Evolutionary conservation across 2,888 invertebrate species (phyloP).

Genomic region (Cheilosia urbana): DNA sequence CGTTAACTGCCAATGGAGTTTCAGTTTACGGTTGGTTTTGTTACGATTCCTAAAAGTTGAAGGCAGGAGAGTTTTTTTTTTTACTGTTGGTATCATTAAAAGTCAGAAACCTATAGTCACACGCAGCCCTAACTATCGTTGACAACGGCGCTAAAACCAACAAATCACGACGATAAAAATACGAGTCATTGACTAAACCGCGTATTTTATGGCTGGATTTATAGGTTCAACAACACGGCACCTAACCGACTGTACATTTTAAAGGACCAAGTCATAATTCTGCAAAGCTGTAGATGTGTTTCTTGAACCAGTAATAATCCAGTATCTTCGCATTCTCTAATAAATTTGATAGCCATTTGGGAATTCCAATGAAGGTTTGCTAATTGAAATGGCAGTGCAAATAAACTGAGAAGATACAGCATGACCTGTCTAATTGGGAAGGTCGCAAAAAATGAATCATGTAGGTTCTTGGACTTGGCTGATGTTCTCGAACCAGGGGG

Average conservation of each 20-base stretch:
- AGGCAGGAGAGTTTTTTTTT: background rate
- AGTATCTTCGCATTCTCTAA: background rate
- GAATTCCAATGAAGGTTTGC: background rate
- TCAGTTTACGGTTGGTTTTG: constrained; percentile 4
- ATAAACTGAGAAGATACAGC: background rate
- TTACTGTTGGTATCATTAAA: background rate
- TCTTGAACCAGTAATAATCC: constrained; percentile 2
- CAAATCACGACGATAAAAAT: constrained; percentile 32
- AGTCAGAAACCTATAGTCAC: background rate
- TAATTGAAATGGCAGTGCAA: background rate
- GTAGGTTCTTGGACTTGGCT: background rate
- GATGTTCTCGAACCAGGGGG: background rate
- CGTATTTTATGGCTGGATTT: constrained; percentile 8
- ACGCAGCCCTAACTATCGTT: constrained; percentile 13
- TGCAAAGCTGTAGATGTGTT: constrained; percentile 11
- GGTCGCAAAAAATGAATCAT: too few relatives aligned
- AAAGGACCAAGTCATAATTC: constrained; percentile 5
- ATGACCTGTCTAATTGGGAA: background rate
- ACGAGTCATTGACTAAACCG: constrained; percentile 7
- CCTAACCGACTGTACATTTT: constrained; percentile 10
- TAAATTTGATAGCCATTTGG: background rate
- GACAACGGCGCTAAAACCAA: constrained; percentile 3
- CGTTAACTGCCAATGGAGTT: background rate
- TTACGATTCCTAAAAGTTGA: background rate
- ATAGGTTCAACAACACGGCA: constrained; percentile 14